phyloP scores from a whole-genome alignment of 1,140 invertebrate genomes.

The Nasonia longicornis region DNA sequence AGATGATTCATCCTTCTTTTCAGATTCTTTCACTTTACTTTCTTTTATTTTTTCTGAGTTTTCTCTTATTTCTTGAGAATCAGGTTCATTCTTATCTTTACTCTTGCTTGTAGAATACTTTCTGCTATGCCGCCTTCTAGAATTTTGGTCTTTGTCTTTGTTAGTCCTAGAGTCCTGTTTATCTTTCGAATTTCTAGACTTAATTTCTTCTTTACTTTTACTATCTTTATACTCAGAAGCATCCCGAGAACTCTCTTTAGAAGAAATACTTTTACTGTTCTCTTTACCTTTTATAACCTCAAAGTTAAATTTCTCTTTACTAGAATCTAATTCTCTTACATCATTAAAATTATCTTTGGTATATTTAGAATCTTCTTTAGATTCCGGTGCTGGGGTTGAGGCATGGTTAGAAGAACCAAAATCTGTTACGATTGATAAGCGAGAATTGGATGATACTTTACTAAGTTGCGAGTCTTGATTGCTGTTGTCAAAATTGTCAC shows the following conservation, averaged over 20 bases:
- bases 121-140: slow-evolving; percentile 52
- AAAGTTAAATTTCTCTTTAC: slow-evolving; percentile 66
- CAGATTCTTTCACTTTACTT: slow-evolving; percentile 49
- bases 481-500: slow-evolving; percentile 65
- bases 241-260: slow-evolving; percentile 62
- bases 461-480: slow-evolving; percentile 73
- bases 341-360: slow-evolving; percentile 59
- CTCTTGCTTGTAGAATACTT: slow-evolving; percentile 54
- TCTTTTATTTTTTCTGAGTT: slow-evolving; percentile 48
- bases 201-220: slow-evolving; percentile 58
- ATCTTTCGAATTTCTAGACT: slow-evolving; percentile 59
- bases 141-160: slow-evolving; percentile 56
- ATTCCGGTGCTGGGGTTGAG: slow-evolving; percentile 57
- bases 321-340: slow-evolving; percentile 56
- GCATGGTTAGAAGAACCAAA: slow-evolving; percentile 66
- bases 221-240: slow-evolving; percentile 56
- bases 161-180: slow-evolving; percentile 52
- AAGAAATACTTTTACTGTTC: slow-evolving; percentile 59
- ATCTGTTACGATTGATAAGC: slow-evolving; percentile 70
- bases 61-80: slow-evolving; percentile 47
- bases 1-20: slow-evolving; percentile 54
- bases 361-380: slow-evolving; percentile 62
- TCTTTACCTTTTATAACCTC: slow-evolving; percentile 60
- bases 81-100: slow-evolving; percentile 56
- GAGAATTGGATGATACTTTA: slow-evolving; percentile 73